Percentiles rank a stretch among this genome's conserved stretches.
Evolutionary conservation across 2,113 vertebrate species (phyloP).

Genomic region (Sapajus apella): DNA sequence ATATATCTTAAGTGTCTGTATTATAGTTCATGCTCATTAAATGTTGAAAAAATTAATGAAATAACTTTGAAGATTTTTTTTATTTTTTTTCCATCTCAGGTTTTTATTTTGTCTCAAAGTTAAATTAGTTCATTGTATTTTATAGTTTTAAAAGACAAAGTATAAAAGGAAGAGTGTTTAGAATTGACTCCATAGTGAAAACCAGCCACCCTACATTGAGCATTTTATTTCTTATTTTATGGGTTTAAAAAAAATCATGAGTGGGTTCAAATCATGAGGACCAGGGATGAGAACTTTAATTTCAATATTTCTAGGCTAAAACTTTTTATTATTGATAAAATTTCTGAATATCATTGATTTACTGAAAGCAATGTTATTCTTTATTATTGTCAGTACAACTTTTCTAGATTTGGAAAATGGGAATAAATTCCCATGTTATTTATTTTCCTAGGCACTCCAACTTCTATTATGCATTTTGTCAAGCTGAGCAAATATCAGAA

Average conservation of each 20-base stretch:
- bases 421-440: neutral
- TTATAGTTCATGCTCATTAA: neutral
- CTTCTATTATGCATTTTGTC: neutral
- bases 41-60: neutral
- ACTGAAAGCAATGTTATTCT: neutral
- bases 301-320: neutral
- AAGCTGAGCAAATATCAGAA: neutral
- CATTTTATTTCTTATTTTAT: neutral
- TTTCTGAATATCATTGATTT: neutral
- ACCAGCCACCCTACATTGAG: neutral
- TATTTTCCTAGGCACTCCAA: neutral
- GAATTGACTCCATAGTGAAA: neutral
- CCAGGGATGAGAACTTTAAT: neutral
- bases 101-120: neutral
- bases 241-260: neutral
- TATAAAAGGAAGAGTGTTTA: neutral
- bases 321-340: neutral
- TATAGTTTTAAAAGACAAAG: neutral
- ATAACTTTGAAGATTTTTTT: neutral
- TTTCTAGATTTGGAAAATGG: neutral
- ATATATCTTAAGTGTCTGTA: neutral
- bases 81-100: neutral
- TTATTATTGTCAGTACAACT: neutral
- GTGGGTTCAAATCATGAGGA: neutral
- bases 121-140: neutral